Evolutionary conservation across 2,888 invertebrate genomes (phyloP).

Genomic region (Scaptomyza polygonia): DNA sequence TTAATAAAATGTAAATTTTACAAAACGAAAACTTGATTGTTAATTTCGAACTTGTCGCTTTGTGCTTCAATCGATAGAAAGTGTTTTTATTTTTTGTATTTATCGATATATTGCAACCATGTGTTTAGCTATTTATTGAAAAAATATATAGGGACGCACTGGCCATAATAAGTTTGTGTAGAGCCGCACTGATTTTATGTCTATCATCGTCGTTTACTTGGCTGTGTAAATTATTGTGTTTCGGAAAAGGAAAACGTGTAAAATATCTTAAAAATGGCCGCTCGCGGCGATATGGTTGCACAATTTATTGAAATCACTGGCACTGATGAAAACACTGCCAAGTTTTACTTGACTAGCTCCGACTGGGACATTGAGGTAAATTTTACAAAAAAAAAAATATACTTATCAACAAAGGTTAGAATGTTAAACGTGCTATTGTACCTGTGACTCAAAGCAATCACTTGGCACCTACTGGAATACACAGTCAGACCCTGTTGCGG

Average conservation of each 20-base stretch:
- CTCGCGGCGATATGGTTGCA: constrained; percentile 87
- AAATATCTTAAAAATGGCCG: constrained; percentile 73
- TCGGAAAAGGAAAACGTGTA: constrained; percentile 24
- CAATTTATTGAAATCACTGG: constrained; percentile 96
- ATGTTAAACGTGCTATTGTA: constrained; percentile 12
- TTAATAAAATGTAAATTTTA: constrained; percentile 61
- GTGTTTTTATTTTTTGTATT: too few relatives aligned
- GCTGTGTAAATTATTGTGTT: constrained; percentile 38
- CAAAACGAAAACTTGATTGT: constrained; percentile 2
- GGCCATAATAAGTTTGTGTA: constrained; percentile 6
- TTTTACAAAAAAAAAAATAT: background rate
- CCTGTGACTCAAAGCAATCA: constrained; percentile 85
- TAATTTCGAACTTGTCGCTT: constrained; percentile 27
- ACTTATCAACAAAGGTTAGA: constrained; percentile 22
- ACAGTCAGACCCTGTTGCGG: constrained; percentile 82
- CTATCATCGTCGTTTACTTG: constrained; percentile 59
- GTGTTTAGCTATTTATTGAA: constrained; percentile 3
- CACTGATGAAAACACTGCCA: constrained; percentile 91
- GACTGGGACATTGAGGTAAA: constrained; percentile 95
- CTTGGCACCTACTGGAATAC: constrained; percentile 92
- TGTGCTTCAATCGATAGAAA: background rate
- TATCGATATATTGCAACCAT: constrained; percentile 18
- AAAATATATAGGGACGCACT: constrained; percentile 22
- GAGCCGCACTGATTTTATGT: constrained; percentile 67
- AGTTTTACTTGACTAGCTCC: constrained; percentile 94